Conservation (phyloP, 2,113 vertebrate species). For the Trichechus manatus region DNA sequence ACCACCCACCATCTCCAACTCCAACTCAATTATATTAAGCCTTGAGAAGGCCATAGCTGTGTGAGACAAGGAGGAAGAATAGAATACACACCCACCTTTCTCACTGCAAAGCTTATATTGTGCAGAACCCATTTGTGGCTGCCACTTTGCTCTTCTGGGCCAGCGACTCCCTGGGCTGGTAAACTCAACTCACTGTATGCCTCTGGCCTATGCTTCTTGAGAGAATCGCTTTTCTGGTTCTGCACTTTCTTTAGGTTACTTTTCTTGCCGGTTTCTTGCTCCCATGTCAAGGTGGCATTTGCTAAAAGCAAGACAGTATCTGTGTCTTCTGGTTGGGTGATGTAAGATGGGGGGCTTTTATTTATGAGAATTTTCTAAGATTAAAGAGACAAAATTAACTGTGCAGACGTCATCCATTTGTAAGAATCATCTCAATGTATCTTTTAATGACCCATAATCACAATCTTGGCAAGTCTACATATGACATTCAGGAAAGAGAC, state of each 20-base stretch:
- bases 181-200: neutral
- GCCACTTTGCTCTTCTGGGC: neutral
- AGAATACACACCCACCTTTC: constrained; percentile 86
- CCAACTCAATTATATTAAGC: neutral
- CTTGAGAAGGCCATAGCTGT: neutral
- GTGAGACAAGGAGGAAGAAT: fast-evolving
- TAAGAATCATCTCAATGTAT: constrained; percentile 8
- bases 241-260: neutral
- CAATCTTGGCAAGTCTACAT: neutral
- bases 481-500: neutral
- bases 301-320: constrained; percentile 87
- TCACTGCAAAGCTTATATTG: constrained; percentile 88
- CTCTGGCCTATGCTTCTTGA: constrained; percentile 6
- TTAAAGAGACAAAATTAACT: constrained; percentile 72
- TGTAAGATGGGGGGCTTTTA: constrained; percentile 89
- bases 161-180: neutral
- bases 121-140: constrained; percentile 76
- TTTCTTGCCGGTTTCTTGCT: constrained; percentile 47
- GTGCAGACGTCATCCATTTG: constrained; percentile 29
- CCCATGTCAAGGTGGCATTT: constrained; percentile 91
- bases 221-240: neutral
- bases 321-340: constrained; percentile 83
- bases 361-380: constrained; percentile 90
- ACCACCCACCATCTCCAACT: neutral
- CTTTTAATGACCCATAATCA: neutral